Evolutionary conservation across 2,888 invertebrate species (phyloP).

Genomic region (Stictocephala bisonia): DNA sequence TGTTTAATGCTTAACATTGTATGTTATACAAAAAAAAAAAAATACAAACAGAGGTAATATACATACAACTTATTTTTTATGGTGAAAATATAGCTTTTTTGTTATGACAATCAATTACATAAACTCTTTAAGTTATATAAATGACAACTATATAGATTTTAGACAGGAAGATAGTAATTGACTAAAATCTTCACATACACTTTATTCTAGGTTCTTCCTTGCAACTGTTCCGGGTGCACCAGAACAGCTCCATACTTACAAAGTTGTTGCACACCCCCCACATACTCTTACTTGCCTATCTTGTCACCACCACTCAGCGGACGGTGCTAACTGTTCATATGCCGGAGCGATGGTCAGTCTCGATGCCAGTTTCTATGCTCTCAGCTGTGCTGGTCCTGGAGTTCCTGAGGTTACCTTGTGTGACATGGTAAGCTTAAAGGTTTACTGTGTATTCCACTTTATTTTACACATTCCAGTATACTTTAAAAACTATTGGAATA

Average conservation of each 20-base stretch:
- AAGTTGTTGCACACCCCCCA: conserved; percentile 69
- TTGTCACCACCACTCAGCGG: conserved; percentile 68
- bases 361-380: conserved; percentile 74
- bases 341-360: conserved; percentile 76
- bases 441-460: conserved; percentile 1
- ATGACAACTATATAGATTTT: too few species aligned
- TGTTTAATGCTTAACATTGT: too few species aligned
- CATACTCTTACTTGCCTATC: conserved; percentile 75
- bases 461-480: too few species aligned
- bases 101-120: too few species aligned
- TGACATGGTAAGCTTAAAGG: conserved; percentile 66
- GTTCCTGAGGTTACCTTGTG: conserved; percentile 80
- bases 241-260: conserved; percentile 83
- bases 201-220: conserved; percentile 79
- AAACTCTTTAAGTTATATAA: too few species aligned
- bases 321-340: conserved; percentile 71
- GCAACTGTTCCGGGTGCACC: conserved; percentile 82
- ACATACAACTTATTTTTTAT: too few species aligned
- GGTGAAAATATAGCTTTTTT: too few species aligned
- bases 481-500: too few species aligned
- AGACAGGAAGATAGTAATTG: too few species aligned
- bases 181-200: too few species aligned
- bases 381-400: conserved; percentile 87
- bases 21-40: too few species aligned
- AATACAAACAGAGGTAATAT: too few species aligned